Conservation (phyloP, 1,140 invertebrate species). For the Drosophila persimilis region DNA sequence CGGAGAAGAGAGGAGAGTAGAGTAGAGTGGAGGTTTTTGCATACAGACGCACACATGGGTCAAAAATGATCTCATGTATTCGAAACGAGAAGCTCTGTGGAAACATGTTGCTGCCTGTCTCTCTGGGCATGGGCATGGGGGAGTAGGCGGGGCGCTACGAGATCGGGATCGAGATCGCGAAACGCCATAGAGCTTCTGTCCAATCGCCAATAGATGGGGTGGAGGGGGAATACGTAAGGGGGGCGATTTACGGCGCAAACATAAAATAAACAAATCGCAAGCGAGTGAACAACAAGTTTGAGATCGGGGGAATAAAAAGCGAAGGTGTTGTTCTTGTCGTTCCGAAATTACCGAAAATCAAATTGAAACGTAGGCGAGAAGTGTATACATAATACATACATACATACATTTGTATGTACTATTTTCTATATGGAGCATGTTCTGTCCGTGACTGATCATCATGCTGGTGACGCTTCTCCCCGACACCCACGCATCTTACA, state of each 20-base stretch:
- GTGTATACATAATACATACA: constrained; percentile 36
- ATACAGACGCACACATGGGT: constrained; percentile 45
- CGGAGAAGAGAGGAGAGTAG: constrained; percentile 8
- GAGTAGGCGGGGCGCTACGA: constrained; percentile 50
- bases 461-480: constrained; percentile 25
- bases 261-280: constrained; percentile 75
- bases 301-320: constrained; percentile 65
- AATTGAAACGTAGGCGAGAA: constrained; percentile 77
- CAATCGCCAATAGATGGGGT: constrained; percentile 36
- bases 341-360: constrained; percentile 64
- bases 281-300: constrained; percentile 63
- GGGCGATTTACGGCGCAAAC: constrained; percentile 35
- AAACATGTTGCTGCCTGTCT: constrained; percentile 57
- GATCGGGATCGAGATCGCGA: constrained; percentile 49
- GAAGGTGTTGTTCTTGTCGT: constrained; percentile 72
- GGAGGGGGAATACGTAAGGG: constrained; percentile 25
- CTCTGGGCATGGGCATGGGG: constrained; percentile 39
- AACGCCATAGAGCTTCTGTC: constrained; percentile 51
- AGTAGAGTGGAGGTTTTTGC: constrained; percentile 58
- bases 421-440: constrained; percentile 53
- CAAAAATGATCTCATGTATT: constrained; percentile 76
- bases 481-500: constrained; percentile 40
- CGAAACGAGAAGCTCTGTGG: constrained; percentile 35
- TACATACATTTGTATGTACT: constrained; percentile 23
- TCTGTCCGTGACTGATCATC: constrained; percentile 3